Evolutionary conservation across 2,888 invertebrate genomes (phyloP), one percentile per base, ranked within the genome.

Genomic region (Hypena proboscidalis): DNA sequence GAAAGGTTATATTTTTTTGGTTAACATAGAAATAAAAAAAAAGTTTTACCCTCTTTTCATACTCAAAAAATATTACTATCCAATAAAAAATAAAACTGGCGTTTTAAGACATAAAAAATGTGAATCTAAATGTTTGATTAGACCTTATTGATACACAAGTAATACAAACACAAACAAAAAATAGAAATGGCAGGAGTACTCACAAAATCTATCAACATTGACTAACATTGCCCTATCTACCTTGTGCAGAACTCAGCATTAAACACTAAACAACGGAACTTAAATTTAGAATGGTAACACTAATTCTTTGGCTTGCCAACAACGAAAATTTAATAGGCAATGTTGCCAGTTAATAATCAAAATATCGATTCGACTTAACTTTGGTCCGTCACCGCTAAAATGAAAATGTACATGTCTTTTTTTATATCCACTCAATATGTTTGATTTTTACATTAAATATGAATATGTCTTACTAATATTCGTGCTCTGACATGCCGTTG

Each of bases 401-500:
- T 19, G 13, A 64, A 74, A 77, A 74, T 80, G 72, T 79, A 84
- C 81, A 81, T 85, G 83, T 87, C 81, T 87, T 83, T 85, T 82
- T 75, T 75, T 53, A 44, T n/a, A 66, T 70, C 70, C 73, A 74
- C 74, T 68, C 67, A 45, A 39, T 49, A 50, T 37, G 49, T 26
- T 53, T 33, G n/a, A n/a, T 37, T 47, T 57, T 47, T 58, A 60
- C 58, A 57, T 46, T 56, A 58, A 38, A 29, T 34, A 33, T 45
- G 40, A 63, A 44, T 59, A 45, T 35, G 26, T 50, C 89, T 90
- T 89, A 89, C 89, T 90, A 90, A 83, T 87, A 89, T 37, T 90
- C 90, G 66, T 84, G 77, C 15, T 87, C 88, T 27, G 60, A 62
- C 59, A 86, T 51, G 8, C 88, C 90, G 71, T 90, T 89, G 77